Conservation (phyloP, 2,113 vertebrate genomes). For the Chloropsis cyanopogon region DNA sequence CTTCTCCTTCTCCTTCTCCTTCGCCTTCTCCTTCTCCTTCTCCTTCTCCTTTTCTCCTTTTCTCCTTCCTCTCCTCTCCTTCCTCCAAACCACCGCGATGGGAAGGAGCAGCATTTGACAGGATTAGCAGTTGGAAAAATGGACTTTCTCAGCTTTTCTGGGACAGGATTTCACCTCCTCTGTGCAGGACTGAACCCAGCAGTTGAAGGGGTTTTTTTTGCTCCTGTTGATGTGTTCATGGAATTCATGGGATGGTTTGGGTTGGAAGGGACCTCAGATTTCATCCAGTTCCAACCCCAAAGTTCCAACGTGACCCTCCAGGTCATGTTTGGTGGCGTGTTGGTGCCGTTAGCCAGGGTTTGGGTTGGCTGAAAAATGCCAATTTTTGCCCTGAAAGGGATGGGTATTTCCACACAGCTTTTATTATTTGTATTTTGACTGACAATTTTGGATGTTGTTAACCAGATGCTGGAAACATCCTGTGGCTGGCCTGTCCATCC, state of each 20-base stretch:
- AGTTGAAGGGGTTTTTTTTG: background rate
- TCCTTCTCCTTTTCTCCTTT: background rate
- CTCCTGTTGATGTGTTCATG: background rate
- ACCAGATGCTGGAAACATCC: background rate
- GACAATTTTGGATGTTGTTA: background rate
- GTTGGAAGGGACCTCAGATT: background rate
- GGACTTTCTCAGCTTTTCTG: background rate
- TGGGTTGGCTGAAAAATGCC: background rate
- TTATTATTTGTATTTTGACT: background rate
- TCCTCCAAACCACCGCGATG: background rate
- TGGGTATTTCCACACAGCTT: background rate
- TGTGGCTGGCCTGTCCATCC: background rate
- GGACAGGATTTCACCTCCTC: background rate
- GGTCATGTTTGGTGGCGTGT: rapidly evolving
- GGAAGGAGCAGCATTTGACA: background rate
- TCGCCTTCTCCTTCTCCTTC: background rate
- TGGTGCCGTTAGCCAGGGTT: background rate
- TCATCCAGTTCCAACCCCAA: background rate
- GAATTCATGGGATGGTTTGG: background rate
- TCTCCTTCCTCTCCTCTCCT: background rate
- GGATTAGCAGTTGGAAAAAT: background rate
- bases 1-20: too few relatives aligned
- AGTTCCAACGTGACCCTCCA: background rate
- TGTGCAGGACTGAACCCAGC: rapidly evolving
- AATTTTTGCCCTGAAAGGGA: background rate